Evolutionary conservation across 2,113 vertebrate genomes (phyloP), one percentile per base, ranked within the genome.

Genomic region (Centropus unirufus): DNA sequence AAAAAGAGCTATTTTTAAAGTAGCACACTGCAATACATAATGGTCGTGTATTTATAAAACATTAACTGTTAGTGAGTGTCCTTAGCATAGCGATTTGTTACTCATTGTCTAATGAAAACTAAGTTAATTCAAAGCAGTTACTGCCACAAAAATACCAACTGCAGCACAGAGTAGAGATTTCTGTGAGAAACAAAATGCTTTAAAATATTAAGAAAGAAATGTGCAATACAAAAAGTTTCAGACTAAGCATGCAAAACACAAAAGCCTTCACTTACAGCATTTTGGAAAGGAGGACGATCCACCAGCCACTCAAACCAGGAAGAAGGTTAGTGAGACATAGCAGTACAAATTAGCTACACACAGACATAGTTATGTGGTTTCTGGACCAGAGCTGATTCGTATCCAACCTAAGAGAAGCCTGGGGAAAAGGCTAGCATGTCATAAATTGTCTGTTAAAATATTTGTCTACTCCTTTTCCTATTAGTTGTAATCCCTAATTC

Each of bases 391-490:
- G 52, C 11, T 92, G 80, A 81, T 88, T 94, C 85, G 69, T 34
- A 66, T 42, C 39, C 72, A 78, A 42, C 14, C 34, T 62, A 74
- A 89, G 59, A 92, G 72, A 97, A 88, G 63, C 59, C 73, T 72
- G 64, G 86, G 51, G 30, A 77, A 90, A 85, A 90, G 80, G 34
- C 44, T 86, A 80, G 79, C 40, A 42, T 94, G 88, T 79, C 46
- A 92, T 58, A 72, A 89, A 46, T 23, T 54, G 59, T 34, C 54
- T 90, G 72, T 76, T 80, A 90, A 95, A 90, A 77, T 76, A 92
- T 76, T 80, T 83, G 67, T 79, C 92, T 90, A 58, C 88, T 93
- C 79, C 86, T 94, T 96, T 93, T 72, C 40, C 79, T 93, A 80
- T 94, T 88, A 94, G n/a, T 80, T 21, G 3, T 34, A 83, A 93